Evolutionary conservation across 2,113 vertebrate species (phyloP), one percentile per base, ranked within the genome.

Genomic region (Chaetodon auriga): DNA sequence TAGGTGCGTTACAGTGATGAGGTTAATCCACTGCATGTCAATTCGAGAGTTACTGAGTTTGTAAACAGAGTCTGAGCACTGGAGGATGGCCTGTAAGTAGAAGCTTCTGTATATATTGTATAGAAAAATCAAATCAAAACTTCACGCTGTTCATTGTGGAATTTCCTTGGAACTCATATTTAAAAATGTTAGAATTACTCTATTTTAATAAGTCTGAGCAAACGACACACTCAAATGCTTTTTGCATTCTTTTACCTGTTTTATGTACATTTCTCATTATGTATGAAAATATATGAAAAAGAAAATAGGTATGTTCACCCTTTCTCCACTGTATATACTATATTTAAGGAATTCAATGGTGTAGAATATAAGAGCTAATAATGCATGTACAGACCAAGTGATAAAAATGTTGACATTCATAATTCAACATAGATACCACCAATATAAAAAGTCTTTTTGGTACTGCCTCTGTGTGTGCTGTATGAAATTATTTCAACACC

Each of bases 11-110:
- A 64, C 74, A 51, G 43, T 38, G 46, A 65, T 66, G 80, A 81
- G 45, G 75, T 66, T 89, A 89, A 91, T 86, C 78, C 75, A 51
- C 25, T 70, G 55, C 5, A 8, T 73, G 82, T 82, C 61, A 71
- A 82, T 79, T 86, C 78, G 78, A 81, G 25, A 84, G 45, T 83
- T 63, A 81, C 41, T 43, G 36, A 63, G 12, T 55, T 49, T 57
- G 63, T 84, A 66, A 81, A 60, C 58, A 60, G 38, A 73, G 45
- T 35, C 0, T 43, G 15, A 54, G 60, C 45, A 49, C 38, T 38
- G 12, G 7, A 68, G 49, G 65, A 66, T 25, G 9, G 21, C 21
- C 62, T 43, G 49, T 25, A 46, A 55, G 4, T 19, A 49, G 46
- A 55, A 5, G 6, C 51, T 46, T n/a, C 72, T 73, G 38, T 80